Percentiles rank a stretch among this genome's conserved stretches.
Evolutionary conservation across 2,888 invertebrate genomes (phyloP).

Genomic region (Agrotis puta): DNA sequence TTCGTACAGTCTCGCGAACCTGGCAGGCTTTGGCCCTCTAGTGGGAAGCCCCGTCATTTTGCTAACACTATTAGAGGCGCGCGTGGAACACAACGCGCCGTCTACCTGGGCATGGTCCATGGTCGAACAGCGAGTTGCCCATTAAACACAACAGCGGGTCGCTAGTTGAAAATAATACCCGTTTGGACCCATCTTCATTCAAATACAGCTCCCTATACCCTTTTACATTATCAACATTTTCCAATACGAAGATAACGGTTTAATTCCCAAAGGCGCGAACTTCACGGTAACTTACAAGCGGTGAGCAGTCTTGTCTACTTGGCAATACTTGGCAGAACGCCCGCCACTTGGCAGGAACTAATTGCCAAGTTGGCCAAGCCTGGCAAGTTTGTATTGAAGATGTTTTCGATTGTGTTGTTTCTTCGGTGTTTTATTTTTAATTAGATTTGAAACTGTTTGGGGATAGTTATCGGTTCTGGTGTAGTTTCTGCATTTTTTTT

Average conservation of each 20-base stretch:
- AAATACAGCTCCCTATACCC: not conserved
- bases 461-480: not conserved
- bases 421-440: constrained; percentile 33
- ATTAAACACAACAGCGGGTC: too few species aligned
- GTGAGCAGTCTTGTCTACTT: constrained; percentile 39
- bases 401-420: constrained; percentile 13
- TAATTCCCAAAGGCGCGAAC: constrained; percentile 41
- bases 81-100: too few species aligned
- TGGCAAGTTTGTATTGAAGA: constrained; percentile 44
- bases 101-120: too few species aligned
- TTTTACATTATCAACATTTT: not conserved
- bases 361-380: constrained; percentile 55
- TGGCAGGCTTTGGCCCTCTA: too few species aligned
- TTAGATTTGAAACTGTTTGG: not conserved
- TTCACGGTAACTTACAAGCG: constrained; percentile 54
- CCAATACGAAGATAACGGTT: constrained; percentile 27
- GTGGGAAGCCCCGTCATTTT: too few species aligned
- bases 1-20: too few species aligned
- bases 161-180: too few species aligned
- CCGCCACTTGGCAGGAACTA: constrained; percentile 48
- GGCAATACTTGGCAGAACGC: constrained; percentile 49
- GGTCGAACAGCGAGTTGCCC: too few species aligned
- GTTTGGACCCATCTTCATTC: not conserved
- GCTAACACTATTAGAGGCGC: too few species aligned
- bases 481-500: not conserved